phyloP scores from a whole-genome alignment of 2,888 invertebrate species.

The Catonia carolina region DNA sequence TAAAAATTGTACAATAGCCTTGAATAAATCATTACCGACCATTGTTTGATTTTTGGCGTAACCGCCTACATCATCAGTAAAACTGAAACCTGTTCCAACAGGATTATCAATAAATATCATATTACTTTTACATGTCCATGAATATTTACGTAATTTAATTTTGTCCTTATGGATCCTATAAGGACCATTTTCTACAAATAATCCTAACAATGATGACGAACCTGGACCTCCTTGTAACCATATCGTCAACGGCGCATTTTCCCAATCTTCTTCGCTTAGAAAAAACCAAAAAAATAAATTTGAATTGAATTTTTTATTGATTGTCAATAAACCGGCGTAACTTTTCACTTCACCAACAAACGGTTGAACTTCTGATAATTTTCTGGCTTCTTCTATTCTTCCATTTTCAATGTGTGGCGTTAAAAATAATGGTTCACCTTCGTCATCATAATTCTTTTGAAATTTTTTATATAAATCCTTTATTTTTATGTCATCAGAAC shows the following conservation, averaged over 20 bases:
- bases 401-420: conserved; percentile 57
- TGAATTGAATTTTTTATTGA: conserved; percentile 48
- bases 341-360: conserved; percentile 45
- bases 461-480: no score
- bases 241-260: conserved; percentile 56
- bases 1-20: conserved; percentile 74
- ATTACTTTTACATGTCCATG: conserved; percentile 74
- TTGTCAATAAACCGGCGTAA: conserved; percentile 57
- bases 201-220: conserved; percentile 68
- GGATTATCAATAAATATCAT: conserved; percentile 89
- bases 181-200: conserved; percentile 82
- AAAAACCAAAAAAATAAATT: conserved; percentile 50
- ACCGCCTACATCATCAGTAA: conserved; percentile 66
- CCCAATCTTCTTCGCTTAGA: conserved; percentile 44
- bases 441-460: no score
- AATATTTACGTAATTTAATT: conserved; percentile 61
- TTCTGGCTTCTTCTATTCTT: conserved; percentile 44
- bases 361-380: conserved; percentile 27
- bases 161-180: conserved; percentile 40
- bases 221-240: conserved; percentile 88
- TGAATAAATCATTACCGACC: conserved; percentile 73
- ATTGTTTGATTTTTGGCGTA: conserved; percentile 72
- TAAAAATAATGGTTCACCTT: conserved; percentile 61
- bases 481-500: no score
- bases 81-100: conserved; percentile 88